Evolutionary conservation across 2,888 invertebrate genomes (phyloP).

Genomic region (Timema cristinae): DNA sequence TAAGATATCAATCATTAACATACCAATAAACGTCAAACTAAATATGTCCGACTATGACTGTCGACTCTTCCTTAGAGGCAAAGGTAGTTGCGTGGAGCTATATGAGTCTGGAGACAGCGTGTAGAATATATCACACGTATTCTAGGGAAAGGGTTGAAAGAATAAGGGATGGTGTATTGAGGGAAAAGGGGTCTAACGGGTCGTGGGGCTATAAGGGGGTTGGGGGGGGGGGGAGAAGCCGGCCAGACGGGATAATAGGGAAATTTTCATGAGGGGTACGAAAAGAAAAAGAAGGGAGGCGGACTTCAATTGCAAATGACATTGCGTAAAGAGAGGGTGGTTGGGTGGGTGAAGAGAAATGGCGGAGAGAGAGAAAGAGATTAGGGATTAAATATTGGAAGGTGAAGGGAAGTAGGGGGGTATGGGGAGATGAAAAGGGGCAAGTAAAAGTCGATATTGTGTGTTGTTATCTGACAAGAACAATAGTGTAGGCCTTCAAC

Average conservation of each 20-base stretch:
- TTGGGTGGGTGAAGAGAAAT: conserved; percentile 17
- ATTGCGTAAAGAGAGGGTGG: conserved; percentile 23
- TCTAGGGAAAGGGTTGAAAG: conserved; percentile 29
- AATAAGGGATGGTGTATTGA: conserved; percentile 31
- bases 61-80: no score
- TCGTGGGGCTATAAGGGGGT: conserved; percentile 2
- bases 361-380: conserved; percentile 25
- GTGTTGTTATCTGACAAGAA: conserved; percentile 14
- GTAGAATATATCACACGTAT: conserved; percentile 28
- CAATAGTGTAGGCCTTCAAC: conserved; percentile 11
- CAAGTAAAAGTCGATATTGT: conserved; percentile 17
- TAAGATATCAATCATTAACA: no score
- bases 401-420: conserved; percentile 22
- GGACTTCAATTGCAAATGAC: conserved; percentile 30
- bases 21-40: no score
- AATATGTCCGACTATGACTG: no score
- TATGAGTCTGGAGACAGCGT: conserved; percentile 24
- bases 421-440: background rate
- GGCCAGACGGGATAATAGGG: conserved; percentile 27
- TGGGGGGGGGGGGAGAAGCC: conserved; percentile 10
- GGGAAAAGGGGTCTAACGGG: conserved; percentile 21
- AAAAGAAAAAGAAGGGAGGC: conserved; percentile 21
- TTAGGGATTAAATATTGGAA: conserved; percentile 29
- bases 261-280: conserved; percentile 27
- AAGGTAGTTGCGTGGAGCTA: no score